phyloP scores from a whole-genome alignment of 23 tunicate species.

The Styela plicata region DNA sequence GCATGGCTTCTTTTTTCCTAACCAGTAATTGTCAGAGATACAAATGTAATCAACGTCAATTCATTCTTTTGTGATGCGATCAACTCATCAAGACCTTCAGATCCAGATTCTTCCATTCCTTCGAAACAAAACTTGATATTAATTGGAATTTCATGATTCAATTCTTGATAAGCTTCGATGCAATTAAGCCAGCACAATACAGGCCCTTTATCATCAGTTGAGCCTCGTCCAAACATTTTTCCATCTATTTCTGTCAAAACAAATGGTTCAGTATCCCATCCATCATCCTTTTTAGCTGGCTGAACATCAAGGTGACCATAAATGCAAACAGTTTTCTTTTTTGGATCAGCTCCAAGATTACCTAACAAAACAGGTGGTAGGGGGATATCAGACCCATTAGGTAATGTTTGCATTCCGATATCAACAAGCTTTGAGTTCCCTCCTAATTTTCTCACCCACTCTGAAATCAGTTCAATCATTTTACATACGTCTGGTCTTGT shows the following conservation, averaged over 20 bases:
- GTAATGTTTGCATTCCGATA: constrained; percentile 71
- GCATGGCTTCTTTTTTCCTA: constrained; percentile 99
- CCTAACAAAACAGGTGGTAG: constrained; percentile 87
- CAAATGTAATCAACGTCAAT: constrained; percentile 93
- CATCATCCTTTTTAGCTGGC: constrained; percentile 89
- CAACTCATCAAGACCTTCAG: constrained; percentile 95
- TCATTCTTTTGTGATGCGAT: constrained; percentile 74
- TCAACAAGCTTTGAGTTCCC: constrained; percentile 65
- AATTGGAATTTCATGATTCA: constrained; percentile 72
- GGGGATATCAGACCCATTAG: constrained; percentile 66
- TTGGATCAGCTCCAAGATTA: constrained; percentile 84
- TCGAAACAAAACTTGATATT: constrained; percentile 95
- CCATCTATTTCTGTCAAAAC: constrained; percentile 96
- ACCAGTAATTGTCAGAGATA: constrained; percentile 99
- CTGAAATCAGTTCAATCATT: constrained; percentile 62
- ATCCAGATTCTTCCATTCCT: constrained; percentile 99
- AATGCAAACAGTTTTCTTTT: constrained; percentile 85
- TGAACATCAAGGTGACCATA: constrained; percentile 99
- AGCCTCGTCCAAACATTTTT: constrained; percentile 96
- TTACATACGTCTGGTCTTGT: constrained; percentile 65
- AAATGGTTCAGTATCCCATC: constrained; percentile 99
- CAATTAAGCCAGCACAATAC: constrained; percentile 95
- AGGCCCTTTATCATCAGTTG: constrained; percentile 99
- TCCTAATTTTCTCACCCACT: constrained; percentile 66
- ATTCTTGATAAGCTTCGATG: constrained; percentile 92